phyloP scores from a whole-genome alignment of 2,888 invertebrate species.

The Cephus sareptanus region DNA sequence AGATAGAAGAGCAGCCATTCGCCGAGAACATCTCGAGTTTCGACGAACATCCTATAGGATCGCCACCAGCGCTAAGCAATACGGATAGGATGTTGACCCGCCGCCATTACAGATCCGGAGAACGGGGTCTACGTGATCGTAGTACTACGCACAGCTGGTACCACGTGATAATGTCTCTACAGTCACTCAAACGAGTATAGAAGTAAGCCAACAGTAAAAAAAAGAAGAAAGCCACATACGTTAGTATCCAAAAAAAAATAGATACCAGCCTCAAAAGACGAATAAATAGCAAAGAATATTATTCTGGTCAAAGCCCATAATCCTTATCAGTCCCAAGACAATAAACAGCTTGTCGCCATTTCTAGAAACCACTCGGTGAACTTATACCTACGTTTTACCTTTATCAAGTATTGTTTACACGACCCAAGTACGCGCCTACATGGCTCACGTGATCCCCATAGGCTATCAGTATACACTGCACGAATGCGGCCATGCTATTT shows the following conservation, averaged over 20 bases:
- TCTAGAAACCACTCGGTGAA: conserved; percentile 12
- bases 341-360: not conserved
- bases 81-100: conserved; percentile 67
- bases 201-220: not conserved
- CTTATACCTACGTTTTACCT: conserved; percentile 31
- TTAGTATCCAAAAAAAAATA: no score
- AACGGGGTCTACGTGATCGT: conserved; percentile 52
- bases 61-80: conserved; percentile 56
- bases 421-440: conserved; percentile 11
- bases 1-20: conserved; percentile 45
- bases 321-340: not conserved
- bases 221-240: no score
- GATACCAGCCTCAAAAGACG: no score
- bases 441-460: not conserved
- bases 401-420: conserved; percentile 40
- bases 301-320: not conserved
- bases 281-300: not conserved
- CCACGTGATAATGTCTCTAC: not conserved
- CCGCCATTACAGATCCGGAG: conserved; percentile 54
- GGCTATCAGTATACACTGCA: not conserved
- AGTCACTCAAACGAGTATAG: not conserved
- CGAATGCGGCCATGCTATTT: not conserved
- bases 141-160: conserved; percentile 56
- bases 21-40: conserved; percentile 46
- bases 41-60: conserved; percentile 46